phyloP scores from a whole-genome alignment of 2,888 invertebrate species.

The Notodonta dromedarius region DNA sequence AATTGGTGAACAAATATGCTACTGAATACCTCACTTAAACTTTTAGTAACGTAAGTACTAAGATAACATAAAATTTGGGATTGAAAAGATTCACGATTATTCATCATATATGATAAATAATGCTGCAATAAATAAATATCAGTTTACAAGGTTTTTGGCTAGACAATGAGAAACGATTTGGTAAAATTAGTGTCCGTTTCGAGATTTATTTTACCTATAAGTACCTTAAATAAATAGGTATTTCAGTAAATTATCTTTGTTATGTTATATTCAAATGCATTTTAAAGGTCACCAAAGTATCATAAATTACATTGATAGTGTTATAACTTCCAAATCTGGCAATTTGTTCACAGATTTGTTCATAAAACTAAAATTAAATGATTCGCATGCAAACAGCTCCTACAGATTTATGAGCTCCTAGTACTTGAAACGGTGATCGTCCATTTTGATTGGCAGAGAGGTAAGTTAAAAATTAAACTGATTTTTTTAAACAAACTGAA shows the following conservation, averaged over 20 bases:
- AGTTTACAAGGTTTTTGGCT: no score
- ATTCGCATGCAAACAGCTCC: constrained; percentile 6
- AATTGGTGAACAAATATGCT: constrained; percentile 10
- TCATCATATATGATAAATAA: no score
- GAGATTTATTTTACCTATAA: not conserved
- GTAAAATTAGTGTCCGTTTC: not conserved
- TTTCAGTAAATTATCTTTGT: not conserved
- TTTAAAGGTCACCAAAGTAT: not conserved
- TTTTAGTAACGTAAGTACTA: no score
- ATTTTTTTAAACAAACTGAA: not conserved
- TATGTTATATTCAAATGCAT: constrained; percentile 1
- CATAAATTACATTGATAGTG: not conserved
- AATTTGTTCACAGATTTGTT: not conserved
- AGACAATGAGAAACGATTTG: not conserved
- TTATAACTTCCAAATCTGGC: not conserved
- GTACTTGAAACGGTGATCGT: constrained; percentile 15
- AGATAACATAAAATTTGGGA: no score
- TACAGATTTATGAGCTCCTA: constrained; percentile 19
- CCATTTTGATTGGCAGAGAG: constrained; percentile 1
- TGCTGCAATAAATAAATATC: no score
- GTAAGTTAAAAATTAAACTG: not conserved
- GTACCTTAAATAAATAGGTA: not conserved
- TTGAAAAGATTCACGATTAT: no score
- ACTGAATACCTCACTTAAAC: not conserved
- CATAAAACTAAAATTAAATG: not conserved